These are phyloP conservation scores for Apis cerana DNA, from an alignment of 1,140 invertebrate genomes.

Conservation along the genomic window DNA sequence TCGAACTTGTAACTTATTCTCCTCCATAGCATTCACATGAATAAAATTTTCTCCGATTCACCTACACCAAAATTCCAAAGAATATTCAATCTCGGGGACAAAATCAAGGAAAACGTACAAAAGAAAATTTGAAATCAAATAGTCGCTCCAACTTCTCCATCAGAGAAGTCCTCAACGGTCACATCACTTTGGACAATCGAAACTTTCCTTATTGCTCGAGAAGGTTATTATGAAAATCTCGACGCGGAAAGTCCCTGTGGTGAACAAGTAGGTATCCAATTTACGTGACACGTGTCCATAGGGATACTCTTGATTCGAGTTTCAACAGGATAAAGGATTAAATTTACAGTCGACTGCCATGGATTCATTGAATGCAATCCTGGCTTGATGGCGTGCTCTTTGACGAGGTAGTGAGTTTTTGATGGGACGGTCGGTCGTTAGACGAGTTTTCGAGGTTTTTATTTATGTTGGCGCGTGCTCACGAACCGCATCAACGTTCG, in stretches of 20 bases:
- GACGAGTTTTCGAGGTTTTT: constrained; percentile 17
- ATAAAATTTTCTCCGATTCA: no score
- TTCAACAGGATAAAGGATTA: neutral
- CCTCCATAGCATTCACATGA: no score
- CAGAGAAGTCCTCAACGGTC: no score
- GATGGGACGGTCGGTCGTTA: neutral
- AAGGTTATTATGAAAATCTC: neutral
- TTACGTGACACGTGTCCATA: neutral
- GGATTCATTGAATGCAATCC: neutral
- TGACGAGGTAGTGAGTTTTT: neutral
- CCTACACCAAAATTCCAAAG: neutral
- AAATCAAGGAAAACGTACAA: neutral
- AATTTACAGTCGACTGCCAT: neutral
- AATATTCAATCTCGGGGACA: neutral
- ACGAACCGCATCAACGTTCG: constrained; percentile 20
- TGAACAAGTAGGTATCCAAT: neutral
- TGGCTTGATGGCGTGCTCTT: neutral
- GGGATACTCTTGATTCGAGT: neutral
- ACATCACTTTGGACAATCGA: neutral
- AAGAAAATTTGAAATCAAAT: neutral
- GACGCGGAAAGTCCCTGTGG: neutral
- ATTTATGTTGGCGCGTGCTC: constrained; percentile 27
- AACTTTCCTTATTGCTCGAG: neutral
- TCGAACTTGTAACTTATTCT: no score
- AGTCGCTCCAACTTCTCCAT: neutral